Conservation (phyloP, 2,888 invertebrate species). For the Eristalis arbustorum region DNA sequence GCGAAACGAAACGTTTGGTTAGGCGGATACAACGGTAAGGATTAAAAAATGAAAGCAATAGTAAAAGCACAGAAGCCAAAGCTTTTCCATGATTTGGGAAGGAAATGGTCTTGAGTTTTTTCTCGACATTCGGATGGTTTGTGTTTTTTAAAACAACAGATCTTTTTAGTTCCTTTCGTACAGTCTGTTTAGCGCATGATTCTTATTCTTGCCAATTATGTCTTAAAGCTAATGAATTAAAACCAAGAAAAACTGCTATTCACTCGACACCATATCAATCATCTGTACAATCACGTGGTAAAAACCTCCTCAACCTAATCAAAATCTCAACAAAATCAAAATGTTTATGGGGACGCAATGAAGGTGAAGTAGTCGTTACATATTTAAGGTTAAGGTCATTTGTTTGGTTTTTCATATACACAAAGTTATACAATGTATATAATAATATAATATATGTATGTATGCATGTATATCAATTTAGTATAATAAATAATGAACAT, state of each 20-base stretch:
- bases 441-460: constrained; percentile 4
- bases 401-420: constrained; percentile 64
- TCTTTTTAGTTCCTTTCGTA: too few species aligned
- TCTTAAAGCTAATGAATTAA: too few species aligned
- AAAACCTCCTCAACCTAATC: neutral
- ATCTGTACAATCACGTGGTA: neutral
- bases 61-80: too few species aligned
- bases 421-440: constrained; percentile 73
- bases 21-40: too few species aligned
- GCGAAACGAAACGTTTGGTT: too few species aligned
- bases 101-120: too few species aligned
- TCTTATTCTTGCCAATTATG: too few species aligned
- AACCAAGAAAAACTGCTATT: neutral
- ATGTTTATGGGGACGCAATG: constrained; percentile 9
- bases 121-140: too few species aligned
- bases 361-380: neutral
- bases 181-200: too few species aligned
- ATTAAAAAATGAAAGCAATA: too few species aligned
- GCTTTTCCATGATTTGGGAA: too few species aligned
- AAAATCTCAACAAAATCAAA: neutral
- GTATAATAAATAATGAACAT: constrained; percentile 63
- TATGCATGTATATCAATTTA: constrained; percentile 31
- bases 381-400: constrained; percentile 20
- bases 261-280: neutral
- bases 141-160: too few species aligned